Conservation (phyloP, 2,797 vertebrate genomes). For the Sibirionetta formosa region DNA sequence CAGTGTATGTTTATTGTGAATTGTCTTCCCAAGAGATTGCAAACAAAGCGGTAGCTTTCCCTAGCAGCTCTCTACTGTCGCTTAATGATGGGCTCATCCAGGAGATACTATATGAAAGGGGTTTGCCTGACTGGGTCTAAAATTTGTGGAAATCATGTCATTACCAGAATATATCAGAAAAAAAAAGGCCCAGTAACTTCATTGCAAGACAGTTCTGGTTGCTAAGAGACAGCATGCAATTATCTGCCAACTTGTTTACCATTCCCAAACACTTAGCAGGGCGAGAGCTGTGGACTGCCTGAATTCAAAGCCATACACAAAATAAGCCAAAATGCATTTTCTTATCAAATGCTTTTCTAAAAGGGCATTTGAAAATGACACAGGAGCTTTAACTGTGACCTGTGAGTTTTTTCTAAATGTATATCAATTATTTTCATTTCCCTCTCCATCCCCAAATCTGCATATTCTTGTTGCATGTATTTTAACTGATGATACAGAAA, state of each 20-base stretch:
- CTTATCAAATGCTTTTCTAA: conserved; percentile 5
- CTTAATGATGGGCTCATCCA: not conserved
- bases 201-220: conserved; percentile 49
- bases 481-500: not conserved
- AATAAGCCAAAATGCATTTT: not conserved
- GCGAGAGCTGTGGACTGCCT: conserved; percentile 6
- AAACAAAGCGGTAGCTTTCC: not conserved
- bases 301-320: not conserved
- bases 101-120: not conserved
- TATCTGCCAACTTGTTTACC: conserved; percentile 66
- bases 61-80: not conserved
- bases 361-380: not conserved
- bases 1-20: conserved; percentile 14
- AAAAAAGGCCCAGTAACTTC: conserved; percentile 1
- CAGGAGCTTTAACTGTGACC: not conserved
- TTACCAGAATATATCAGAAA: not conserved
- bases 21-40: conserved; percentile 11
- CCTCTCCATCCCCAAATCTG: not conserved
- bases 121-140: not conserved
- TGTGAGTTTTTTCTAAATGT: not conserved
- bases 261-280: conserved; percentile 43
- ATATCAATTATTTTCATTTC: not conserved
- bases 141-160: conserved; percentile 29
- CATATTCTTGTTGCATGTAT: not conserved
- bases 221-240: conserved; percentile 69